A percentile compares a stretch with the other conserved stretches of the same genome.
Evolutionary conservation across 2,797 vertebrate genomes (phyloP).

Genomic region (Myoxocephalus aenaeus): DNA sequence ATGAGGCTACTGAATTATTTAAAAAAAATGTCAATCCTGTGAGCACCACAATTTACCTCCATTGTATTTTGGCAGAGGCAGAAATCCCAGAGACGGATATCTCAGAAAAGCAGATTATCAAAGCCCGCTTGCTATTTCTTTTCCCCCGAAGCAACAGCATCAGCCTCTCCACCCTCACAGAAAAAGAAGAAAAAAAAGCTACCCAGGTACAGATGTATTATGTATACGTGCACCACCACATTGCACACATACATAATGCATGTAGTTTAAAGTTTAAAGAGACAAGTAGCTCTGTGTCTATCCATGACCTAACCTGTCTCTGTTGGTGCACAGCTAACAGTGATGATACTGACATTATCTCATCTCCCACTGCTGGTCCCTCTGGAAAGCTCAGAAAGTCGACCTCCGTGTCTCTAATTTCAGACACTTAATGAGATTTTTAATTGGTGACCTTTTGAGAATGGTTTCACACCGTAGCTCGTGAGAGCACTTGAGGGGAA

Average conservation of each 20-base stretch:
- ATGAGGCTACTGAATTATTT: neutral
- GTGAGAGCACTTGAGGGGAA: constrained; percentile 73
- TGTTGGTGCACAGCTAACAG: constrained; percentile 58
- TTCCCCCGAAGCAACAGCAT: neutral
- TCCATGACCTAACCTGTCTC: constrained; percentile 65
- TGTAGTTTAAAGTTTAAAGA: constrained; percentile 58
- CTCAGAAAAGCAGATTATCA: neutral
- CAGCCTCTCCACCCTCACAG: neutral
- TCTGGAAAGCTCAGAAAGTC: constrained; percentile 75
- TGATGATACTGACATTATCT: constrained; percentile 71
- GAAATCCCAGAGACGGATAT: neutral
- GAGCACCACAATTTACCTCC: neutral
- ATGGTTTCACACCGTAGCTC: constrained; percentile 69
- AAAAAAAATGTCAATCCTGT: neutral
- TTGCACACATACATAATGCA: constrained; percentile 40
- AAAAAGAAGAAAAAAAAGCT: neutral
- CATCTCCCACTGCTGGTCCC: constrained; percentile 67
- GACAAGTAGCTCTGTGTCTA: constrained; percentile 20
- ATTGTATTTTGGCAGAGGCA: neutral
- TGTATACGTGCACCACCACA: constrained; percentile 8
- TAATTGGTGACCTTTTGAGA: constrained; percentile 86
- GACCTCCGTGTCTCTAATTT: constrained; percentile 82
- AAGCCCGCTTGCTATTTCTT: neutral
- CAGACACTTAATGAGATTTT: constrained; percentile 86
- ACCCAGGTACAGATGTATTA: constrained; percentile 22